phyloP scores from a whole-genome alignment of 2,797 vertebrate species.

The Anguilla anguilla region DNA sequence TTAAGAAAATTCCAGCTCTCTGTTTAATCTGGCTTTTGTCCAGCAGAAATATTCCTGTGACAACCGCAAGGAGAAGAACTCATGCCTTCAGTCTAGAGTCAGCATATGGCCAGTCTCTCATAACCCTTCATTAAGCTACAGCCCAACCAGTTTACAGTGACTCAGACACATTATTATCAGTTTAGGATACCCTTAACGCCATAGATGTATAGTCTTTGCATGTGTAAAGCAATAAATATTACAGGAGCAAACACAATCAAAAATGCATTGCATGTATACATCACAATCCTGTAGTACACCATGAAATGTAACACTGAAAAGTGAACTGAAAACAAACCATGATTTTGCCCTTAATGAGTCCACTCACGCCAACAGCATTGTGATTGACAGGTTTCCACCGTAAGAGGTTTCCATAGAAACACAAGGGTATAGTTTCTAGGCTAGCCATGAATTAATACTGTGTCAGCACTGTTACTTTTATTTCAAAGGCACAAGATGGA shows the following conservation, averaged over 20 bases:
- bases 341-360: constrained; percentile 1
- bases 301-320: background rate
- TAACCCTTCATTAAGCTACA: constrained; percentile 13
- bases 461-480: background rate
- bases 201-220: background rate
- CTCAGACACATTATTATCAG: background rate
- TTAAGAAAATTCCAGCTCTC: constrained; percentile 42
- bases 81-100: constrained; percentile 12
- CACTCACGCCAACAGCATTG: background rate
- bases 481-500: background rate
- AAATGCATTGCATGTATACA: background rate
- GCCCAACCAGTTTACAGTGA: background rate
- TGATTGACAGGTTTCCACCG: background rate
- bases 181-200: background rate
- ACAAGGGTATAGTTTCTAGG: background rate
- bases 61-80: constrained; percentile 24
- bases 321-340: background rate
- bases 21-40: constrained; percentile 36
- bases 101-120: background rate
- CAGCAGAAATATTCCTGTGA: constrained; percentile 34
- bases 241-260: background rate
- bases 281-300: background rate
- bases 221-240: background rate
- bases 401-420: background rate
- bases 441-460: background rate